Conservation (phyloP, 2,888 invertebrate species). For the Drosophila longiperda region DNA sequence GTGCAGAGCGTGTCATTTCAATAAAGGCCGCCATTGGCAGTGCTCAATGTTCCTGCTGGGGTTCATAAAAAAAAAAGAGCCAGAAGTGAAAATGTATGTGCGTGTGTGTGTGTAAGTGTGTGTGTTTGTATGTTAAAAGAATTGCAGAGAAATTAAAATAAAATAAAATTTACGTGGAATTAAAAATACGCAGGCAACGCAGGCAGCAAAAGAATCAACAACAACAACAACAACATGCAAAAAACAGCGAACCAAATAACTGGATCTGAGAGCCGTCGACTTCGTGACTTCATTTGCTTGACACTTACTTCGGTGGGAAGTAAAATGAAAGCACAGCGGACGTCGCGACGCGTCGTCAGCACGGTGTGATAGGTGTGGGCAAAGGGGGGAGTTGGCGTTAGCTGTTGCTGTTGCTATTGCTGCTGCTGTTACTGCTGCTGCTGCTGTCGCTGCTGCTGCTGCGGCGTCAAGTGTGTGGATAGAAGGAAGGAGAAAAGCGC, state of each 20-base stretch:
- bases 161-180: conserved; percentile 82
- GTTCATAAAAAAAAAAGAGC: conserved; percentile 48
- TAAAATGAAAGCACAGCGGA: conserved; percentile 43
- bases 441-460: not conserved
- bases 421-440: not conserved
- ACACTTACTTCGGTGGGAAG: conserved; percentile 70
- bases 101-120: conserved; percentile 14
- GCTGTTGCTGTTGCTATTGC: conserved; percentile 2
- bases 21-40: conserved; percentile 40
- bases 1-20: conserved; percentile 54
- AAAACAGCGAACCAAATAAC: conserved; percentile 42
- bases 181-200: conserved; percentile 64
- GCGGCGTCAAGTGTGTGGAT: conserved; percentile 62
- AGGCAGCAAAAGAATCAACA: conserved; percentile 18
- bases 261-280: conserved; percentile 54
- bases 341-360: conserved; percentile 20
- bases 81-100: conserved; percentile 19
- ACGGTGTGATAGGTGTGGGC: conserved; percentile 7
- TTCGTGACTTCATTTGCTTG: conserved; percentile 84
- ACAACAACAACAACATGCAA: not conserved
- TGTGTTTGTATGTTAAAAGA: conserved; percentile 57
- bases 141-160: conserved; percentile 79
- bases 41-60: conserved; percentile 27
- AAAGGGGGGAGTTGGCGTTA: conserved; percentile 9
- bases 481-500: conserved; percentile 20